These are phyloP conservation scores for Halcyon smyrnensis DNA, from an alignment of 2,797 vertebrate genomes.

Conservation along the genomic window DNA sequence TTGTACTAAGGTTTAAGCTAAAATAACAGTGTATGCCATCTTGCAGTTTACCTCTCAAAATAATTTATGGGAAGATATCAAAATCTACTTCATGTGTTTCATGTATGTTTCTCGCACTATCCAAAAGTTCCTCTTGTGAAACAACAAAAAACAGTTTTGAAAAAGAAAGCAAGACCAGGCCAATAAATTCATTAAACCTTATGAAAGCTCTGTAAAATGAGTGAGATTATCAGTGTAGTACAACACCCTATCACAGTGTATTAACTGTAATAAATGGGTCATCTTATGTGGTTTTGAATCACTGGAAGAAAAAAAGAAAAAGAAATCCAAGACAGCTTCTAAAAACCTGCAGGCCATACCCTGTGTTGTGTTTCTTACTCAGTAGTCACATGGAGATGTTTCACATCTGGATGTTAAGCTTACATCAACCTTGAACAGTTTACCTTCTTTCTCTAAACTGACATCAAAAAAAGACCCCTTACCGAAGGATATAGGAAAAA, in stretches of 20 bases:
- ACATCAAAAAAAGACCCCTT: not conserved
- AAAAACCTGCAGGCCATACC: conserved; percentile 6
- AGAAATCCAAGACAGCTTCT: not conserved
- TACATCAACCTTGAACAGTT: not conserved
- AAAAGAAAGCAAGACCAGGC: not conserved
- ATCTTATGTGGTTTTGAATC: not conserved
- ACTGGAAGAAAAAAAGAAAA: not conserved
- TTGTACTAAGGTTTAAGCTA: not conserved
- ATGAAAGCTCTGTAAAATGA: not conserved
- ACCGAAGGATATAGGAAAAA: not conserved
- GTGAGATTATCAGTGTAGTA: not conserved
- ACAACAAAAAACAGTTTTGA: not conserved
- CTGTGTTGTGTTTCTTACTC: not conserved
- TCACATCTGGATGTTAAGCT: not conserved
- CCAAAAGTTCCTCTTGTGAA: not conserved
- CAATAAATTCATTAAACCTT: not conserved
- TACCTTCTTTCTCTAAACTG: not conserved
- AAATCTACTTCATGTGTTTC: not conserved
- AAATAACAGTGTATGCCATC: not conserved
- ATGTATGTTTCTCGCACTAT: not conserved
- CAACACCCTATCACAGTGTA: not conserved
- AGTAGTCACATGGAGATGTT: not conserved
- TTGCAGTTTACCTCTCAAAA: not conserved
- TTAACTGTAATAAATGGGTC: not conserved
- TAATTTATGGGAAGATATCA: not conserved